These are phyloP conservation scores for Galerucella calmariensis DNA, from an alignment of 2,888 invertebrate genomes.

Conservation along the genomic window DNA sequence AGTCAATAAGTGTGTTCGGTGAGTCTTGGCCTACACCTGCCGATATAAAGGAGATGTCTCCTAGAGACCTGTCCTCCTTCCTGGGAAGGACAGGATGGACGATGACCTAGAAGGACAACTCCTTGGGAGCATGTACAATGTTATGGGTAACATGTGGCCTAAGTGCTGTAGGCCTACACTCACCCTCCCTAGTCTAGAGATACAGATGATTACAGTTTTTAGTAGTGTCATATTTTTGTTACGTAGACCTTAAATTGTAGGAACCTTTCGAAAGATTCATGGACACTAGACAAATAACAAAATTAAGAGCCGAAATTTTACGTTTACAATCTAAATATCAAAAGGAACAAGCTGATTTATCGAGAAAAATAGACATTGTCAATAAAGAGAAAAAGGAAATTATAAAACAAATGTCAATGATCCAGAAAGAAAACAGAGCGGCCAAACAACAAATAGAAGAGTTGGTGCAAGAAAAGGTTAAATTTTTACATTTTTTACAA, in stretches of 20 bases:
- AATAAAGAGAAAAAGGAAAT: constrained; percentile 58
- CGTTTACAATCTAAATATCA: constrained; percentile 53
- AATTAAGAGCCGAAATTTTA: constrained; percentile 56
- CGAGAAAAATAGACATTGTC: constrained; percentile 55
- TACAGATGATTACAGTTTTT: too few relatives aligned
- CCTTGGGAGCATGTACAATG: too few relatives aligned
- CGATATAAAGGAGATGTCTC: too few relatives aligned
- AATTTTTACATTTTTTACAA: neutral
- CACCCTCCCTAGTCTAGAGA: too few relatives aligned
- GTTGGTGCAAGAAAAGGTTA: constrained; percentile 56
- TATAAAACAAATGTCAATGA: constrained; percentile 48
- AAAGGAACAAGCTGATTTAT: constrained; percentile 55
- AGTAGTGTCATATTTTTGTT: too few relatives aligned
- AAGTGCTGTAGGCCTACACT: too few relatives aligned
- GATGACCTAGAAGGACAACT: too few relatives aligned
- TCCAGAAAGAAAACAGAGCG: constrained; percentile 57
- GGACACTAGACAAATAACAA: constrained; percentile 29
- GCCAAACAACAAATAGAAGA: constrained; percentile 59
- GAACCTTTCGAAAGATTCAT: constrained; percentile 5
- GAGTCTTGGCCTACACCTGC: too few relatives aligned
- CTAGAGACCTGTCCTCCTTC: too few relatives aligned
- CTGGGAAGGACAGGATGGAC: too few relatives aligned
- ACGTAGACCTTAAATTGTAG: neutral
- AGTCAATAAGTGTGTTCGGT: too few relatives aligned
- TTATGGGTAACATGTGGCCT: too few relatives aligned